Base-by-base conservation (phyloP, 2,113 vertebrate species). In the Laticauda laticaudata region DNA sequence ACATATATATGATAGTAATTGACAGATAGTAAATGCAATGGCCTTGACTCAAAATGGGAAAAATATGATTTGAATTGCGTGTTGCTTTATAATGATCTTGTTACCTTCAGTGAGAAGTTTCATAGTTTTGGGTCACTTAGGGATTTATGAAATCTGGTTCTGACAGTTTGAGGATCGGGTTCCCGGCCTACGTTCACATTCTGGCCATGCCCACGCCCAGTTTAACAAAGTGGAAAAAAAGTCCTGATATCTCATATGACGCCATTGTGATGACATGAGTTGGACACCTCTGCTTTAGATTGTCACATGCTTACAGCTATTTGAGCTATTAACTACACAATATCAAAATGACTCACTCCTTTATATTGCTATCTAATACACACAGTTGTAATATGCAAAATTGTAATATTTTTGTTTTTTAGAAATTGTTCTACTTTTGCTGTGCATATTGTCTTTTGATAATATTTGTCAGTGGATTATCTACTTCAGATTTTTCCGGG, bases 401-500 rank as follows among this genome's bases (percentile, higher is more conserved):
- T 18, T 75, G 5, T 14, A 75, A 75, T 75, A 39, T 39, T 75
- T 39, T 75, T 75, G 69, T 75, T 18, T 75, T 48, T 54, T 55
- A 93, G 96, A 93, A 1, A 21, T 55, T 11, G 34, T 9, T 20
- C 90, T 94, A 39, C 55, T n/a, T 64, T 92, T 53, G 11, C 86
- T 90, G 3, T 75, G 69, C 81, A 48, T 90, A 75, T 53, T 89
- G 95, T 94, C 94, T 87, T 91, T 94, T 95, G 93, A 93, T 95
- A 93, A 89, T 93, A 48, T 93, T 90, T 95, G 92, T 93, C 53
- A 93, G 94, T 95, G 94, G 55, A 39, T 87, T 94, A 94, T 88
- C 93, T 95, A 96, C 94, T 96, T 96, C 94, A 95, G 94, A 96
- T 90, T 93, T 92, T 95, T 96, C 94, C 96, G 96, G 97, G 92